Evolutionary conservation across 2,113 vertebrate genomes (phyloP).

Genomic region (Varanus salvator): DNA sequence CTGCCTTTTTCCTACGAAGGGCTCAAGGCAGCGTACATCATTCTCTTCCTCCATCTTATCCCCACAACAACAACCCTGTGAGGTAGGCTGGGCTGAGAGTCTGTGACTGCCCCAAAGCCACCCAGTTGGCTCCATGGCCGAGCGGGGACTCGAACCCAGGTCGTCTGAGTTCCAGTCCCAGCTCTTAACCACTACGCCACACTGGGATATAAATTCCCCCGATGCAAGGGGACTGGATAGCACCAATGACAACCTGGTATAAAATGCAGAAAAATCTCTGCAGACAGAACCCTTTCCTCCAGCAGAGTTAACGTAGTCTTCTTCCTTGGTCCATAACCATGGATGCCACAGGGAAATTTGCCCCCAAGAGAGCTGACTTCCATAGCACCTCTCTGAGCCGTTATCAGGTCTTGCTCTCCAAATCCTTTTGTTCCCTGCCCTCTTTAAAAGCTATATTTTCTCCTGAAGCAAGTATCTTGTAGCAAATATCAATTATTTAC

Average conservation of each 20-base stretch:
- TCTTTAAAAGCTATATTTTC: not conserved
- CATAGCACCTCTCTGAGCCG: not conserved
- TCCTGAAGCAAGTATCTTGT: too few relatives aligned
- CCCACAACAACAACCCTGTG: too few relatives aligned
- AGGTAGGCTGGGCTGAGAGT: too few relatives aligned
- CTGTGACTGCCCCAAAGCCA: too few relatives aligned
- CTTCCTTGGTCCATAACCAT: not conserved
- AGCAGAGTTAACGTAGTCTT: not conserved
- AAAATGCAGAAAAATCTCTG: not conserved
- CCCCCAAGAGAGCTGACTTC: not conserved
- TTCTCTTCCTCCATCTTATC: too few relatives aligned
- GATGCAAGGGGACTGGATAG: not conserved
- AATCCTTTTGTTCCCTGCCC: not conserved
- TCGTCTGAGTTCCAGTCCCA: too few relatives aligned
- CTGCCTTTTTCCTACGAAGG: too few relatives aligned
- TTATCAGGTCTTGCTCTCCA: not conserved
- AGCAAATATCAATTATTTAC: not conserved
- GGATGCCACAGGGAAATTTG: not conserved
- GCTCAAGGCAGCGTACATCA: too few relatives aligned
- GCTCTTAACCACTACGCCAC: too few relatives aligned
- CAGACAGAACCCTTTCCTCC: not conserved
- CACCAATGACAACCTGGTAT: not conserved
- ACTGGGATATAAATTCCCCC: not conserved
- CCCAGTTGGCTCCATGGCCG: too few relatives aligned
- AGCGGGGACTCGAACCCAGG: too few relatives aligned